These are phyloP conservation scores for Philereme vetulata DNA, from an alignment of 2,888 invertebrate species.

Conservation along the genomic window DNA sequence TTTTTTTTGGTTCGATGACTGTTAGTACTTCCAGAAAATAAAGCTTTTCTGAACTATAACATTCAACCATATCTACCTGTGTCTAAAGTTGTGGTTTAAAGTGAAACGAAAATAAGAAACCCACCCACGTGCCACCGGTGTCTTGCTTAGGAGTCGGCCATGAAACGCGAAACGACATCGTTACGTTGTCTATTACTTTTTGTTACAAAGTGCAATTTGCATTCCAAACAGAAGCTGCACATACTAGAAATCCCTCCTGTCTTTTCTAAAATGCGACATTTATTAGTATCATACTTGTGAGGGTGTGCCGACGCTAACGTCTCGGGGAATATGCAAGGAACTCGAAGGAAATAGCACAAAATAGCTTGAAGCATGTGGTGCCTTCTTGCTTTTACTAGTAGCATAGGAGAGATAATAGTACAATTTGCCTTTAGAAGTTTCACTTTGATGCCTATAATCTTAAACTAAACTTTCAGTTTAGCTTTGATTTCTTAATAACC, in stretches of 20 bases:
- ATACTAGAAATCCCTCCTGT: conserved; percentile 34
- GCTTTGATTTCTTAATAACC: too few species aligned
- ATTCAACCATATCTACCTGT: neutral
- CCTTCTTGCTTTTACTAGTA: conserved; percentile 18
- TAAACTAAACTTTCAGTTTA: too few species aligned
- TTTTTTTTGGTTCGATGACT: neutral
- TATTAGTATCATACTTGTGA: conserved; percentile 45
- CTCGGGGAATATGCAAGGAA: conserved; percentile 40
- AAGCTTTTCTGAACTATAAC: neutral
- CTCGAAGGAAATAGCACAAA: neutral
- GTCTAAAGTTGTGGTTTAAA: neutral
- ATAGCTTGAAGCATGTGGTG: conserved; percentile 25
- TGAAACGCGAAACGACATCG: conserved; percentile 33
- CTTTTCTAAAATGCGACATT: conserved; percentile 43
- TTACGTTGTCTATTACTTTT: conserved; percentile 39
- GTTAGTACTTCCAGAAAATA: neutral
- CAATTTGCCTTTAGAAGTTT: too few species aligned
- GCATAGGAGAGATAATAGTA: neutral
- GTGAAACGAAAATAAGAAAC: conserved; percentile 4
- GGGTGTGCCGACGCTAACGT: conserved; percentile 32
- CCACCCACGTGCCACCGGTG: conserved; percentile 3
- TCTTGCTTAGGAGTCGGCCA: conserved; percentile 21
- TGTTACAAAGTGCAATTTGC: conserved; percentile 36
- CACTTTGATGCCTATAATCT: too few species aligned
- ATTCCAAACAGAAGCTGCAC: conserved; percentile 34